A percentile compares a stretch with the other conserved stretches of the same genome.
These are phyloP conservation scores for Drosophila truncata DNA, from an alignment of 1,140 invertebrate species.

Conservation along the genomic window DNA sequence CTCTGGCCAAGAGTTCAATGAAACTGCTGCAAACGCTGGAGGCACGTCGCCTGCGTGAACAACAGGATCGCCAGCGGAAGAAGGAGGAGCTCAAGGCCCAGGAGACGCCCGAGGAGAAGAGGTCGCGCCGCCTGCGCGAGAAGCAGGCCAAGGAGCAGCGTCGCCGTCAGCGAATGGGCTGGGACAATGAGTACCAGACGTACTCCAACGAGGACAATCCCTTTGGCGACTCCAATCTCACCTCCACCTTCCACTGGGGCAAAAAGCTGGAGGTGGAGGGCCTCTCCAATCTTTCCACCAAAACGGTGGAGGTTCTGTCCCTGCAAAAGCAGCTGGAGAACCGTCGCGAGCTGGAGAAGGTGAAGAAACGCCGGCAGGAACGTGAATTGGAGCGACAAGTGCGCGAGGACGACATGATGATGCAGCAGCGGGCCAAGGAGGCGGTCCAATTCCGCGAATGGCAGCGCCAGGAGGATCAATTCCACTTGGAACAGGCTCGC, in stretches of 20 bases:
- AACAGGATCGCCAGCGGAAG: conserved; percentile 89
- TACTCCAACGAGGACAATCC: conserved; percentile 99
- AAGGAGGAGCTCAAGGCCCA: conserved; percentile 95
- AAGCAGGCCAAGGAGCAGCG: conserved; percentile 97
- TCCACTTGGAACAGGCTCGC: conserved; percentile 95
- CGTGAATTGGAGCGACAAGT: conserved; percentile 95
- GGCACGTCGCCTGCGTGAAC: conserved; percentile 88
- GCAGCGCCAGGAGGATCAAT: conserved; percentile 97
- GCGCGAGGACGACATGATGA: conserved; percentile 95
- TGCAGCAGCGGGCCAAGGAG: conserved; percentile 96
- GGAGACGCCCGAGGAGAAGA: conserved; percentile 98
- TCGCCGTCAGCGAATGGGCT: conserved; percentile 96
- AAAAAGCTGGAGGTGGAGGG: conserved; percentile 99
- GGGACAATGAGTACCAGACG: conserved; percentile 97
- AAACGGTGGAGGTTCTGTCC: conserved; percentile 94
- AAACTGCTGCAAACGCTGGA: conserved; percentile 91
- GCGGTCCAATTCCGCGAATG: conserved; percentile 97
- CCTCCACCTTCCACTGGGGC: conserved; percentile 97
- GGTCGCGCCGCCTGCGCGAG: conserved; percentile 93
- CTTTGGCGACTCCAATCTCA: conserved; percentile 97
- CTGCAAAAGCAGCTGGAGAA: conserved; percentile 96
- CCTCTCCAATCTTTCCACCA: conserved; percentile 89
- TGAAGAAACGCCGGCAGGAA: conserved; percentile 95
- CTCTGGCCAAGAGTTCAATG: conserved; percentile 74
- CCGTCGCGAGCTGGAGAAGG: conserved; percentile 94